A percentile compares a stretch with the other conserved stretches of the same genome.
Conservation (phyloP, 1,140 invertebrate genomes). For the Drosophila parabipectinata region DNA sequence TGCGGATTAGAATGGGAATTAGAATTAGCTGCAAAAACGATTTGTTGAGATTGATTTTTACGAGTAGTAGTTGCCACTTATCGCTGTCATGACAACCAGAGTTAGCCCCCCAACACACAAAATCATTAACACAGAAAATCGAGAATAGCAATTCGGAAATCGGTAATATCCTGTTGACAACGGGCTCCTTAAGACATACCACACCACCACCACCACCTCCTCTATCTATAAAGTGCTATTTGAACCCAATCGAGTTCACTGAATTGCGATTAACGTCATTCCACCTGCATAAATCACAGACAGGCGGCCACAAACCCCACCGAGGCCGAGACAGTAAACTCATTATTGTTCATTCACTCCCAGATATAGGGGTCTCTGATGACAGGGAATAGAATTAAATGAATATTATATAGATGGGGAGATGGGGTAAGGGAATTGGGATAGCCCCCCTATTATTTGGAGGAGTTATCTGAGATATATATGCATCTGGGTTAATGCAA, state of each 20-base stretch:
- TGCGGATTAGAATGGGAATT: slow-evolving; percentile 41
- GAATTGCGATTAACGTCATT: slow-evolving; percentile 42
- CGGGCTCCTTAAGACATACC: background rate
- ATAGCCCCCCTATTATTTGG: too few species aligned
- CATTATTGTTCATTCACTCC: slow-evolving; percentile 50
- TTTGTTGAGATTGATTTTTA: slow-evolving; percentile 17
- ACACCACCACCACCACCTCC: background rate
- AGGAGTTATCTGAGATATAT: background rate
- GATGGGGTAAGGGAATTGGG: background rate
- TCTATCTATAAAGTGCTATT: background rate
- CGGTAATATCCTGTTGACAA: slow-evolving; percentile 20
- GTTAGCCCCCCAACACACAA: slow-evolving; percentile 22
- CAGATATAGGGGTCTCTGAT: too few species aligned
- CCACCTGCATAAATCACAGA: slow-evolving; percentile 45
- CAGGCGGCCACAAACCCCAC: background rate
- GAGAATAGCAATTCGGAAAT: slow-evolving; percentile 32
- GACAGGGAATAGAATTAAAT: too few species aligned
- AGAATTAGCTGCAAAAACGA: slow-evolving; percentile 45
- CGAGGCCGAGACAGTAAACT: slow-evolving; percentile 34
- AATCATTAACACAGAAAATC: slow-evolving; percentile 55
- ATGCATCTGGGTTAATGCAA: slow-evolving; percentile 32
- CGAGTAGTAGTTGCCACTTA: slow-evolving; percentile 19
- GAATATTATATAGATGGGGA: too few species aligned
- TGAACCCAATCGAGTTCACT: slow-evolving; percentile 44
- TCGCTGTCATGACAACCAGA: slow-evolving; percentile 43